A percentile compares a stretch with the other conserved stretches of the same genome.
Evolutionary conservation across 2,797 vertebrate genomes (phyloP).

Genomic region (Pterois miles): DNA sequence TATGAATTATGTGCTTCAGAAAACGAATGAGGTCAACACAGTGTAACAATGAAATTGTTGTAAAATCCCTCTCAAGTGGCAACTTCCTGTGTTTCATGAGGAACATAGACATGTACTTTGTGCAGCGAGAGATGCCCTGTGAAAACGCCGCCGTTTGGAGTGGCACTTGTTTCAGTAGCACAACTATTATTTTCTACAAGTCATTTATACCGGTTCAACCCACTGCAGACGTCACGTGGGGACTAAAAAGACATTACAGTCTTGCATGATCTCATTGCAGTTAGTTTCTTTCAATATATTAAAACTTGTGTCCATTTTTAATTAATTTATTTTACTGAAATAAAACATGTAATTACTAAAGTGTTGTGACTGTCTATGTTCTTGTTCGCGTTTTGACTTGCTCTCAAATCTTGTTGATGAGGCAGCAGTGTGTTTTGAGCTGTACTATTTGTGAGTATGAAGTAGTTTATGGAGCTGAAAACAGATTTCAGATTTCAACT

Average conservation of each 20-base stretch:
- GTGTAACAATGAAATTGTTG: conserved; percentile 44
- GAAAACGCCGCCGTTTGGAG: conserved; percentile 64
- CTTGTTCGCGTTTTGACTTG: conserved; percentile 12
- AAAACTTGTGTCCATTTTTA: conserved; percentile 82
- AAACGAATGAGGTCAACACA: conserved; percentile 35
- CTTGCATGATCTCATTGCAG: conserved; percentile 83
- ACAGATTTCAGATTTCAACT: neutral
- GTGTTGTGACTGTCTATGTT: conserved; percentile 27
- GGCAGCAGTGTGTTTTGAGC: neutral
- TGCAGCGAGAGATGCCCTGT: conserved; percentile 61
- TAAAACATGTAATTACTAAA: conserved; percentile 85
- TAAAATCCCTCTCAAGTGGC: conserved; percentile 47
- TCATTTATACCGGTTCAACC: conserved; percentile 77
- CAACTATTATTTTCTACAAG: conserved; percentile 77
- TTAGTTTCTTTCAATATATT: conserved; percentile 82
- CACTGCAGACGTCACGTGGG: conserved; percentile 68
- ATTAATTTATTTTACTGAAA: conserved; percentile 85
- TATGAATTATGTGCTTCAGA: conserved; percentile 12
- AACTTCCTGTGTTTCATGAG: conserved; percentile 59
- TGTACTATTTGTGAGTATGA: neutral
- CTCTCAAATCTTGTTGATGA: neutral
- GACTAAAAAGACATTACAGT: conserved; percentile 74
- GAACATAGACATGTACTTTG: conserved; percentile 57
- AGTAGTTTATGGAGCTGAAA: conserved; percentile 6
- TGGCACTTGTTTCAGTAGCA: conserved; percentile 78